phyloP scores from a whole-genome alignment of 2,797 vertebrate species.

The Megaceryle alcyon region DNA sequence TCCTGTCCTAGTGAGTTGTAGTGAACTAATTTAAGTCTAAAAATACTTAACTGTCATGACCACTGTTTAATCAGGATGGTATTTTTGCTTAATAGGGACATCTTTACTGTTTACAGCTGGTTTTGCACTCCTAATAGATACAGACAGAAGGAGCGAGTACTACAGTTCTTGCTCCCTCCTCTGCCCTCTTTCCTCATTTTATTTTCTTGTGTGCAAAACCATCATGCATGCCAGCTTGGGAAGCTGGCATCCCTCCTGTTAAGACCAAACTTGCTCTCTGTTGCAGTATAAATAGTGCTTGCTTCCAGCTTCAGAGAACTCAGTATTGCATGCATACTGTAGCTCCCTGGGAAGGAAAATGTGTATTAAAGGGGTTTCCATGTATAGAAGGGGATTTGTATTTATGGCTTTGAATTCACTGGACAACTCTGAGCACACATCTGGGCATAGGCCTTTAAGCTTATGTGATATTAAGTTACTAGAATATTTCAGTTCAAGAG shows the following conservation, averaged over 20 bases:
- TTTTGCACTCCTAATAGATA: neutral
- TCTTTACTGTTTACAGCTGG: conserved; percentile 45
- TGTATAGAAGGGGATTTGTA: neutral
- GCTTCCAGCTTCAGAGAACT: conserved; percentile 50
- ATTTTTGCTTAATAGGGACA: conserved; percentile 27
- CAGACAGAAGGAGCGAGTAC: conserved; percentile 44
- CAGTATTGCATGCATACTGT: neutral
- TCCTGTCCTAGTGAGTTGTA: neutral
- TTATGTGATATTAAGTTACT: neutral
- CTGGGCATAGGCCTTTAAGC: neutral
- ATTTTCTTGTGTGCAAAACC: conserved; percentile 34
- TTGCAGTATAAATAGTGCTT: conserved; percentile 62
- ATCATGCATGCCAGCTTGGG: conserved; percentile 59
- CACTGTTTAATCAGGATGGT: neutral
- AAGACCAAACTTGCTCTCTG: conserved; percentile 55
- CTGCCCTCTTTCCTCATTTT: conserved; percentile 58
- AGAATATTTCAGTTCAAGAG: neutral
- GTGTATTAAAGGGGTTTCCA: neutral
- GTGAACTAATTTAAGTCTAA: conserved; percentile 17
- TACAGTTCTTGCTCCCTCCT: conserved; percentile 42
- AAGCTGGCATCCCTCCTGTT: conserved; percentile 63
- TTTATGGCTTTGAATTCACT: neutral
- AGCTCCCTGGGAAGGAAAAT: neutral
- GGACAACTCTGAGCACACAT: neutral
- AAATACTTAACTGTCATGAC: neutral